Conservation (phyloP, 1,140 invertebrate species). For the Drosophila tropicalis region DNA sequence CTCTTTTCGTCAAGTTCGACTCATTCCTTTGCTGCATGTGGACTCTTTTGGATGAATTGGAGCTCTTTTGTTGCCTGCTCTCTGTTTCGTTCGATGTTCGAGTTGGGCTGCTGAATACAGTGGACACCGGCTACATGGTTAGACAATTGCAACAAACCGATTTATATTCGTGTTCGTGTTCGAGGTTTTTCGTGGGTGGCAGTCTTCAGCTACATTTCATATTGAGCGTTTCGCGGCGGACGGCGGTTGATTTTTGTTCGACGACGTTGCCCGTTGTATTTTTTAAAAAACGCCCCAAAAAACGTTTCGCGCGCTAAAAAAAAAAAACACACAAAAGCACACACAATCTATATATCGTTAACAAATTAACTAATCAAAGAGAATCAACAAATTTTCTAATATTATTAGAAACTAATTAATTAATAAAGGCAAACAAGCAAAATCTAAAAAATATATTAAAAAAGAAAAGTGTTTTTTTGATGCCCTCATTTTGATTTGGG, state of each 20-base stretch:
- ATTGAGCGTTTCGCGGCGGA: conserved; percentile 73
- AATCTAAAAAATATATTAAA: neutral
- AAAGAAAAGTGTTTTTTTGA: neutral
- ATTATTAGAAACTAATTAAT: conserved; percentile 1
- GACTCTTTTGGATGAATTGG: too few species aligned
- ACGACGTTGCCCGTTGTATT: conserved; percentile 81
- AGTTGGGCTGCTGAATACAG: too few species aligned
- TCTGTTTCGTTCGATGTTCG: too few species aligned
- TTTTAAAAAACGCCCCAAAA: conserved; percentile 63
- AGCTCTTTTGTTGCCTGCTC: too few species aligned
- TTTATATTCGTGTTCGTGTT: too few species aligned
- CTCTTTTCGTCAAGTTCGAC: too few species aligned
- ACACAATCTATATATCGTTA: neutral
- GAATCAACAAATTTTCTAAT: neutral
- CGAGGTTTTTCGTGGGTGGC: too few species aligned
- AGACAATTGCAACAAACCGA: too few species aligned
- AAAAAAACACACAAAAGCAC: conserved; percentile 4
- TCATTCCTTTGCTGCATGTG: too few species aligned
- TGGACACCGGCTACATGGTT: too few species aligned
- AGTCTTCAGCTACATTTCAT: conserved; percentile 83
- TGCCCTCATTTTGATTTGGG: conserved; percentile 2
- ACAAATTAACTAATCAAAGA: neutral
- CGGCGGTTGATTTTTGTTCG: conserved; percentile 52
- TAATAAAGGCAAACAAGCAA: conserved; percentile 4
- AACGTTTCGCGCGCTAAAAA: conserved; percentile 64